Evolutionary conservation across 2,888 invertebrate species (phyloP).

Genomic region (Syrista parreyssii): DNA sequence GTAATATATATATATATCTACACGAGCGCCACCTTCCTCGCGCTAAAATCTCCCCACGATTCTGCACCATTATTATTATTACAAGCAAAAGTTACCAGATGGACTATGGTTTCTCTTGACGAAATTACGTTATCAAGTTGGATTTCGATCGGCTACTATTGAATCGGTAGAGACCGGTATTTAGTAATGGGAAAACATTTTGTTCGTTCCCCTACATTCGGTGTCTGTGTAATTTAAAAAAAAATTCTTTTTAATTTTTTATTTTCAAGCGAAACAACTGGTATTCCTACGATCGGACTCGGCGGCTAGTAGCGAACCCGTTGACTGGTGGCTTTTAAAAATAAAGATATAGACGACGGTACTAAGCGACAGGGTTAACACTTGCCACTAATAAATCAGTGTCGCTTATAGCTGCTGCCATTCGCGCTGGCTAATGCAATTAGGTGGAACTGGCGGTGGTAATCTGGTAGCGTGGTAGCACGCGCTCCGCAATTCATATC

Average conservation of each 20-base stretch:
- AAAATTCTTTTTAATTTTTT: background rate
- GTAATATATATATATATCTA: constrained; percentile 3
- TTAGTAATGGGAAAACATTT: background rate
- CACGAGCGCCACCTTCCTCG: background rate
- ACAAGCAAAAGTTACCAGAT: background rate
- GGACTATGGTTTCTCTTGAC: background rate
- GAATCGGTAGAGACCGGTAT: background rate
- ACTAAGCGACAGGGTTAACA: background rate
- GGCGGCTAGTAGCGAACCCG: background rate
- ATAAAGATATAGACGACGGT: background rate
- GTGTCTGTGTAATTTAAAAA: background rate
- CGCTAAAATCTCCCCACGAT: background rate
- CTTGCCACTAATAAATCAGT: constrained; percentile 41
- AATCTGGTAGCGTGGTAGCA: constrained; percentile 39
- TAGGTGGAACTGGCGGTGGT: constrained; percentile 49
- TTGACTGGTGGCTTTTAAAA: background rate
- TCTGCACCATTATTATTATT: background rate
- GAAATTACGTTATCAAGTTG: background rate
- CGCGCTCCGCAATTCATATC: constrained; percentile 41
- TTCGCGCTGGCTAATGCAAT: constrained; percentile 49
- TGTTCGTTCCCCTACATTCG: background rate
- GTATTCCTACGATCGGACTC: background rate
- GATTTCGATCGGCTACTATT: background rate
- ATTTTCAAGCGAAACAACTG: background rate
- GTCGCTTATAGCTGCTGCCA: constrained; percentile 46